phyloP scores from a whole-genome alignment of 2,888 invertebrate genomes.

The Archips xylosteana region DNA sequence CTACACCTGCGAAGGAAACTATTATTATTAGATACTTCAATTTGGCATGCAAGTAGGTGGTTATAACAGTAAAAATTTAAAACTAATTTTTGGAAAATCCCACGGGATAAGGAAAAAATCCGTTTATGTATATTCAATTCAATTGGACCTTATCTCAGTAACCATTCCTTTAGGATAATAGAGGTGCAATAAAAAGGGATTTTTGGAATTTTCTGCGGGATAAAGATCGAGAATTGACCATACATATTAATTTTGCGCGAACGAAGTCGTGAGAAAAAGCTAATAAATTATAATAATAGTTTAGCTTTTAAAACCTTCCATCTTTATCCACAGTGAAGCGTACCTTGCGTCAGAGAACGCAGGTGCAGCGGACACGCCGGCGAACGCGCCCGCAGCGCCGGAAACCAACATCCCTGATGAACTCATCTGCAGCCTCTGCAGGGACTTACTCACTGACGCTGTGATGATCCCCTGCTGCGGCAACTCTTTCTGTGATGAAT shows the following conservation, averaged over 20 bases:
- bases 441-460: constrained; percentile 96
- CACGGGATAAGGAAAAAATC: too few relatives aligned
- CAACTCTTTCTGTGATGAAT: constrained; percentile 99
- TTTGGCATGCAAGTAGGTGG: too few relatives aligned
- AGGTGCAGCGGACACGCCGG: constrained; percentile 86
- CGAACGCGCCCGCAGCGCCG: constrained; percentile 87
- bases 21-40: too few relatives aligned
- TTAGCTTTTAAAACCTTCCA: background rate
- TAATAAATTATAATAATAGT: too few relatives aligned
- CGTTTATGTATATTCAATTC: too few relatives aligned
- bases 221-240: too few relatives aligned
- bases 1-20: too few relatives aligned
- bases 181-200: background rate
- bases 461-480: constrained; percentile 99
- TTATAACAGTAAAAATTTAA: too few relatives aligned
- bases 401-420: constrained; percentile 95
- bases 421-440: constrained; percentile 95
- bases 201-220: too few relatives aligned
- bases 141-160: too few relatives aligned
- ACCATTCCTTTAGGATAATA: too few relatives aligned
- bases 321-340: constrained; percentile 87
- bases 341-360: constrained; percentile 88
- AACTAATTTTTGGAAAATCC: too few relatives aligned
- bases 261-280: background rate
- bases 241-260: background rate